These are phyloP conservation scores for Meles meles DNA, from an alignment of 2,113 vertebrate species.

Conservation along the genomic window DNA sequence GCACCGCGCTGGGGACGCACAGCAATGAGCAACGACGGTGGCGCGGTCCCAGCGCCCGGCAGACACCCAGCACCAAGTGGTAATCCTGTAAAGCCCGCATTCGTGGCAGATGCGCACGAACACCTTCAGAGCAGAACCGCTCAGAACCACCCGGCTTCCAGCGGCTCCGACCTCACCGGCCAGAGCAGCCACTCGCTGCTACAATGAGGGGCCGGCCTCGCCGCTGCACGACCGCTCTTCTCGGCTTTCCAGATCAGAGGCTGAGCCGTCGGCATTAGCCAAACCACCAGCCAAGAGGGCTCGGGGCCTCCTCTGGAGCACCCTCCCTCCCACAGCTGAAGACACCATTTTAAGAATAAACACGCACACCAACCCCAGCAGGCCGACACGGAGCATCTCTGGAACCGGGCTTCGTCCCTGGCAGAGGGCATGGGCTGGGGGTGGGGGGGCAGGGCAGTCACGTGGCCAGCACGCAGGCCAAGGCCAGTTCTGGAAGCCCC, in stretches of 20 bases:
- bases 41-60: fast-evolving
- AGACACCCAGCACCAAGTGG: not conserved
- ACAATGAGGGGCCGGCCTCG: not conserved
- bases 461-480: not conserved
- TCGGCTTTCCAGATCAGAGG: not conserved
- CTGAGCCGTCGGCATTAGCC: not conserved
- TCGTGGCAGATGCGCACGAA: fast-evolving
- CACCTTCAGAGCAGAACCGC: too few species aligned
- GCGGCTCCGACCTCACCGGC: too few species aligned
- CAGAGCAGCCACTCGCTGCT: not conserved
- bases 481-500: not conserved
- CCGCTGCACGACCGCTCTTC: fast-evolving
- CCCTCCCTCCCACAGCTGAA: not conserved
- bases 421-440: not conserved
- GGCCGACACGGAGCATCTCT: fast-evolving
- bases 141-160: fast-evolving
- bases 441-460: not conserved
- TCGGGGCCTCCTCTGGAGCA: not conserved
- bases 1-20: fast-evolving
- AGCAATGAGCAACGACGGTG: fast-evolving
- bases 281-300: not conserved
- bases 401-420: fast-evolving
- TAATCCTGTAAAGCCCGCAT: fast-evolving
- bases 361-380: not conserved
- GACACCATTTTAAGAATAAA: not conserved